Evolutionary conservation across 1,140 invertebrate species (phyloP).

Genomic region (Batillaria attramentaria): DNA sequence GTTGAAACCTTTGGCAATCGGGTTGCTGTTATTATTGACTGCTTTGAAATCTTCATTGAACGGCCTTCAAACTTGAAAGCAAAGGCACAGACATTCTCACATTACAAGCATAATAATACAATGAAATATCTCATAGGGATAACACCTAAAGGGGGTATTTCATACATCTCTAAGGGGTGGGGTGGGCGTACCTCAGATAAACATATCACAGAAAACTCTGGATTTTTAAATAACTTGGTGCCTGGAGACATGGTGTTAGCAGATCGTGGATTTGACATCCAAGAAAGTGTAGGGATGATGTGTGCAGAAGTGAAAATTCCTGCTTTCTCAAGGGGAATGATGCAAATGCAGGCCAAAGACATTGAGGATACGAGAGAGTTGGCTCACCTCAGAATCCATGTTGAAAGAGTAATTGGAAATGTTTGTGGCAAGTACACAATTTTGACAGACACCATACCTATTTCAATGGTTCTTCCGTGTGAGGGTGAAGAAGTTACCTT

Average conservation of each 20-base stretch:
- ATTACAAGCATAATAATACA: conserved; percentile 45
- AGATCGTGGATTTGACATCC: conserved; percentile 40
- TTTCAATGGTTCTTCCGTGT: neutral
- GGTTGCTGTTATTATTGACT: conserved; percentile 48
- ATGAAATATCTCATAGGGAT: conserved; percentile 42
- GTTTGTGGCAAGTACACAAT: conserved; percentile 13
- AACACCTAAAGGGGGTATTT: conserved; percentile 42
- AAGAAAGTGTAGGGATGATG: conserved; percentile 29
- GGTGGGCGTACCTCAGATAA: conserved; percentile 42
- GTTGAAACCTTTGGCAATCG: conserved; percentile 36
- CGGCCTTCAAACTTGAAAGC: conserved; percentile 39
- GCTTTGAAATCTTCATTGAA: conserved; percentile 52
- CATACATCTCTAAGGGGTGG: conserved; percentile 43
- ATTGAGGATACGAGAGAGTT: conserved; percentile 46
- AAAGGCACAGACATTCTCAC: conserved; percentile 37
- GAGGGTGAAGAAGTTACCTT: conserved; percentile 6
- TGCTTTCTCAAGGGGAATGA: conserved; percentile 45
- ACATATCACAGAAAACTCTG: conserved; percentile 32
- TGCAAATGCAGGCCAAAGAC: conserved; percentile 30
- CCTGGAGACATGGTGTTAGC: conserved; percentile 37
- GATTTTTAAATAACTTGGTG: conserved; percentile 33
- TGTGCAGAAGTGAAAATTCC: conserved; percentile 43
- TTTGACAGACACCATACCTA: conserved; percentile 15
- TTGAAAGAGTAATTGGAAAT: conserved; percentile 57
- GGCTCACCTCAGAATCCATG: conserved; percentile 56